Evolutionary conservation across 2,113 vertebrate species (phyloP).

Genomic region (Cyprinus carpio): DNA sequence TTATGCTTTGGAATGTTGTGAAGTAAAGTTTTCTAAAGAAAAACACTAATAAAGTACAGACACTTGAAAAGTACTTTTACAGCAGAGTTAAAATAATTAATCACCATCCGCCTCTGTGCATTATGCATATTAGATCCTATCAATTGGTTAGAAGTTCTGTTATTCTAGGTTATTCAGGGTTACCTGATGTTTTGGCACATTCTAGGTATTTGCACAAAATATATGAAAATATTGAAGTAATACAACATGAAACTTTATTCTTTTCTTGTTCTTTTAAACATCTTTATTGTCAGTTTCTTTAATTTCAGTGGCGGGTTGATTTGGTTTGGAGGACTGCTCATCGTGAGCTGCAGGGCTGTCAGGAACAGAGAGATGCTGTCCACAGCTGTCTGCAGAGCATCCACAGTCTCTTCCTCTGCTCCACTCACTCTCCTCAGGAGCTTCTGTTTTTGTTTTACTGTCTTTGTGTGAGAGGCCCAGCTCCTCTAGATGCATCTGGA

Average conservation of each 20-base stretch:
- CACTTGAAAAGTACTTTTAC: no score
- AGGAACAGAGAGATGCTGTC: neutral
- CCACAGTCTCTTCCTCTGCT: neutral
- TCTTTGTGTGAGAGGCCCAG: constrained; percentile 8
- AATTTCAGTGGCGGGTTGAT: neutral
- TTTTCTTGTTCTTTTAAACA: neutral
- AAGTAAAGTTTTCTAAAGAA: no score
- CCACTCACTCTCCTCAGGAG: neutral
- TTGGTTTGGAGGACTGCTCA: neutral
- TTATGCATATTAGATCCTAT: neutral
- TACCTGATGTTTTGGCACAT: neutral
- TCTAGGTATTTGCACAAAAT: neutral
- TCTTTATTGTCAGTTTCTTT: constrained; percentile 21
- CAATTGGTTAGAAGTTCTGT: neutral
- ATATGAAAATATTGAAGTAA: neutral
- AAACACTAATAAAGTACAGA: no score
- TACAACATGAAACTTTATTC: neutral
- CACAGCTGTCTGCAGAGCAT: neutral
- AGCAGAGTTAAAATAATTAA: no score
- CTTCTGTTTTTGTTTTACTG: neutral
- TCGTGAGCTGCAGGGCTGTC: neutral
- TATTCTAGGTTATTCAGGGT: neutral
- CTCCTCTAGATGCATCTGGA: constrained; percentile 48
- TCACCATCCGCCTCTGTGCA: no score
- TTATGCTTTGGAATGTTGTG: no score